A percentile compares a stretch with the other conserved stretches of the same genome.
These are phyloP conservation scores for Platalea minor DNA, from an alignment of 2,797 vertebrate species.

Conservation along the genomic window DNA sequence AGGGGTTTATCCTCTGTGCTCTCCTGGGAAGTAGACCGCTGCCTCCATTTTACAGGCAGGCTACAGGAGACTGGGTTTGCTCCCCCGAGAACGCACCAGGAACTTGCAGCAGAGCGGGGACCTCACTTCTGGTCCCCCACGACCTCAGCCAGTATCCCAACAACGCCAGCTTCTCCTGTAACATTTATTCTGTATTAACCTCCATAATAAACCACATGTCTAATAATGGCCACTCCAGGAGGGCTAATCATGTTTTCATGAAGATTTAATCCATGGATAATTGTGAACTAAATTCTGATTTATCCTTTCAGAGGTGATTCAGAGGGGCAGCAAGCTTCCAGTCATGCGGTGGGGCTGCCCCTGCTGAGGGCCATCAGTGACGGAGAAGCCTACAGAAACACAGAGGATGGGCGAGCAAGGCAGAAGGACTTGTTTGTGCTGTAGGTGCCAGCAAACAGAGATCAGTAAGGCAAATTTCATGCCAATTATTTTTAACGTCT, in stretches of 20 bases:
- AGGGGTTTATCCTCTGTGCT: background rate
- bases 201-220: background rate
- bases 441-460: background rate
- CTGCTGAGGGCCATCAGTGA: background rate
- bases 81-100: fast-evolving
- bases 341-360: background rate
- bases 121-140: background rate
- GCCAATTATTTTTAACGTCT: background rate
- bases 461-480: background rate
- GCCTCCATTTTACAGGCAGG: background rate
- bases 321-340: background rate
- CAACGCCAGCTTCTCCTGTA: fast-evolving
- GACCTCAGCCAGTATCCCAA: background rate
- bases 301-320: background rate
- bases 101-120: background rate
- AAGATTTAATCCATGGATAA: background rate
- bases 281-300: background rate
- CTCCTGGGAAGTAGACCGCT: background rate
- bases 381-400: background rate
- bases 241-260: background rate
- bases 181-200: background rate
- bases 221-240: background rate
- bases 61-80: background rate
- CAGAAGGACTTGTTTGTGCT: background rate
- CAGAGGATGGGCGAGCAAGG: background rate